Percentiles rank a stretch among this genome's conserved stretches.
Conservation (phyloP, 2,113 vertebrate species). For the Equus quagga region DNA sequence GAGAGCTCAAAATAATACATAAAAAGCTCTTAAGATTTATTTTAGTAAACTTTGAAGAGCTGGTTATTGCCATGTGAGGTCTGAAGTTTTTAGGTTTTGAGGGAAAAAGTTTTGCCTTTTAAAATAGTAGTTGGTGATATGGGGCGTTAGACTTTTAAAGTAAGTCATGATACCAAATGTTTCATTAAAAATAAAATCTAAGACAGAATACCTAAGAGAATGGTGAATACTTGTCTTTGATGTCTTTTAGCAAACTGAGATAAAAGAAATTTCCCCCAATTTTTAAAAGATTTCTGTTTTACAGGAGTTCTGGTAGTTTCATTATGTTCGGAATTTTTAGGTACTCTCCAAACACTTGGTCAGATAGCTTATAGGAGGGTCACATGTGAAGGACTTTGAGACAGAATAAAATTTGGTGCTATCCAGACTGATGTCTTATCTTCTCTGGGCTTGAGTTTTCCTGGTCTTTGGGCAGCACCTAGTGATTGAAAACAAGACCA, state of each 20-base stretch:
- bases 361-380: background rate
- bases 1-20: conserved; percentile 61
- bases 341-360: background rate
- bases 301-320: background rate
- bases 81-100: conserved; percentile 38
- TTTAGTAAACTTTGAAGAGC: conserved; percentile 68
- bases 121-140: conserved; percentile 50
- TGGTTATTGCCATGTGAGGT: conserved; percentile 43
- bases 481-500: background rate
- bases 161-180: conserved; percentile 68
- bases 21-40: conserved; percentile 63
- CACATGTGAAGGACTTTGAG: background rate
- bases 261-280: conserved; percentile 36
- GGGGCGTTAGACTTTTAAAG: conserved; percentile 51
- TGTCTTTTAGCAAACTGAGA: conserved; percentile 55
- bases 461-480: background rate
- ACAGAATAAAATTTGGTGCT: background rate
- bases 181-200: conserved; percentile 68
- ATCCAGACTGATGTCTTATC: background rate
- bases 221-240: conserved; percentile 36
- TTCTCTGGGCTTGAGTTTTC: background rate
- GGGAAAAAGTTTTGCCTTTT: conserved; percentile 29
- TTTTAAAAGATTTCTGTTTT: conserved; percentile 61
- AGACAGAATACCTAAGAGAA: conserved; percentile 59
- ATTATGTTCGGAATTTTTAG: conserved; percentile 23